Base-by-base conservation (phyloP, 1,140 invertebrate genomes). In the Drosophila sp. region DNA sequence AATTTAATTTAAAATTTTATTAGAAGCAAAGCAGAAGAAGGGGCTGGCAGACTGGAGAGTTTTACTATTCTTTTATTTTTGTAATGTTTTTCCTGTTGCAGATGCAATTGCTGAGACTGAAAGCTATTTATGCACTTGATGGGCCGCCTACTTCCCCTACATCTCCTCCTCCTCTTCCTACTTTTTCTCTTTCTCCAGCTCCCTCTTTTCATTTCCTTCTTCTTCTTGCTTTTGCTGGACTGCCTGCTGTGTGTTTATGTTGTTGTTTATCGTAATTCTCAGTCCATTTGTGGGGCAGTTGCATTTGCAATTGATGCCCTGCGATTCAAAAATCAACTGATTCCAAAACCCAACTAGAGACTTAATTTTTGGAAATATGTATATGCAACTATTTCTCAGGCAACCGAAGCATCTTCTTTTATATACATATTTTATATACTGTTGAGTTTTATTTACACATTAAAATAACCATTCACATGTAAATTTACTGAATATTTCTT, bases 41-140 rank as follows among this genome's bases (percentile, higher is more conserved):
- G 18, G 40, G 62, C 6, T n/a, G n/a, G 27, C 1, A 21, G 2
- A 14, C 0, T 6, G 2, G 13, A 3, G n/a, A 27, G 16, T 29
- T 29, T 34, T 2, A 38, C 8, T 5, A 34, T 53, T 46, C 4
- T 51, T 13, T 41, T 53, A 9, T 16, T 51, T 18, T 14, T 21
- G 13, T n/a, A 11, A 32, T 36, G 29, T 27, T 46, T 7, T 36
- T 36, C 29, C 7, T 16, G 34, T 38, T 38, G 54, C n/a, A 21
- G 8, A 36, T 40, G 18, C 54, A 58, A 36, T 27, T 50, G 59
- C 21, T n/a, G 45, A 13, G 16, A 11, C 29, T 67, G 34, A 18
- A 6, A 45, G 64, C 57, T 71, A 64, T 64, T 71, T 64, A 64
- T 71, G 67, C 67, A 65, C 61, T 71, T 71, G 67, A 70, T 70